Conservation (phyloP, 2,113 vertebrate genomes). For the Daubentonia madagascariensis region DNA sequence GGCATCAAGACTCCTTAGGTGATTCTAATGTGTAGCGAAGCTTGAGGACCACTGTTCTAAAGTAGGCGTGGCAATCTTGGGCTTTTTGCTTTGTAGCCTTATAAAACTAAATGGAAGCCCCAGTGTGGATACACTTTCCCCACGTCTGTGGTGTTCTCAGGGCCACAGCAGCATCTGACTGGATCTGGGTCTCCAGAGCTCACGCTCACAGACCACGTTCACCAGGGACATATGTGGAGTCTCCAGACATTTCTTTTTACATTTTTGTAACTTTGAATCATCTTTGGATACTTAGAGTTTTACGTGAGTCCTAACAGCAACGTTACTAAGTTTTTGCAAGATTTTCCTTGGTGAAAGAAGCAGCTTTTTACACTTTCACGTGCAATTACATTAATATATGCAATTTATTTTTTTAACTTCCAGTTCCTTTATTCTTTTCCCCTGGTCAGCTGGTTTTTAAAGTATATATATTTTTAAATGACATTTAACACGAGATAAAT, state of each 20-base stretch:
- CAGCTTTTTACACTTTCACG: background rate
- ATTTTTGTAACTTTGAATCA: background rate
- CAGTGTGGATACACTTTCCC: rapidly evolving
- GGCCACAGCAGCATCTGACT: rapidly evolving
- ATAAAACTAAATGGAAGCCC: background rate
- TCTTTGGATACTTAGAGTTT: background rate
- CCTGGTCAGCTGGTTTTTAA: background rate
- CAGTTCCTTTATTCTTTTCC: background rate
- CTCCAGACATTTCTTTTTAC: background rate
- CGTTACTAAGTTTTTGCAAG: too few relatives aligned
- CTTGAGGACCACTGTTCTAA: background rate
- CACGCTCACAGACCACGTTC: rapidly evolving
- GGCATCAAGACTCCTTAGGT: background rate
- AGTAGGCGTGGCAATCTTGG: background rate
- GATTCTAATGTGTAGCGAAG: background rate
- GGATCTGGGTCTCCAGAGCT: background rate
- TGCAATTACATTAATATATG: background rate
- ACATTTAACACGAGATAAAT: background rate
- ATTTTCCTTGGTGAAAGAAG: background rate
- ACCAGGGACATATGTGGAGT: background rate
- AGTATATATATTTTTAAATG: background rate
- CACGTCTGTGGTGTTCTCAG: rapidly evolving
- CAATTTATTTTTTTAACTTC: background rate
- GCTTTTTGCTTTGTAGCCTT: background rate
- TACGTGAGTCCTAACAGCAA: background rate